Percentiles rank a stretch among this genome's conserved stretches.
Evolutionary conservation across 1,140 invertebrate genomes (phyloP).

Genomic region (Trichomalopsis sarcophagae): DNA sequence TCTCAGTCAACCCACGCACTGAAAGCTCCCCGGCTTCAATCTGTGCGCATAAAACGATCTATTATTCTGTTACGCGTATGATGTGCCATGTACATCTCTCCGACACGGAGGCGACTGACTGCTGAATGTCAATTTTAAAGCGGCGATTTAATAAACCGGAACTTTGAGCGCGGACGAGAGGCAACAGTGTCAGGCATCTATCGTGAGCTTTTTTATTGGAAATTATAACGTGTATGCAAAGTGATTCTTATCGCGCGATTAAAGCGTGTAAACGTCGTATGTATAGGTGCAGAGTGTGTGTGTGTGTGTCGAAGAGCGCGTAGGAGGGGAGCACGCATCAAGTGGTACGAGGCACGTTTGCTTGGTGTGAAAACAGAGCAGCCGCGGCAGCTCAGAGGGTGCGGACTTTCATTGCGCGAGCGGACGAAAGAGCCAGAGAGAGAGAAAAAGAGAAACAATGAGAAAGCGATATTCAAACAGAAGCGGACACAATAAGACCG

Average conservation of each 20-base stretch:
- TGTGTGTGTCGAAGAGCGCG: not conserved
- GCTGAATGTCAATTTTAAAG: slow-evolving; percentile 1
- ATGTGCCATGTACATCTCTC: not conserved
- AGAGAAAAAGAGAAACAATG: not conserved
- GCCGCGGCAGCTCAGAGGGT: not conserved
- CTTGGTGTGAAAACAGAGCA: not conserved
- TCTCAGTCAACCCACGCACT: slow-evolving; percentile 4
- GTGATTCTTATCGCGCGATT: too few species aligned
- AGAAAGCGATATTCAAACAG: slow-evolving; percentile 9
- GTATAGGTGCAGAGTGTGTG: not conserved
- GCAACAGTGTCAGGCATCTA: too few species aligned
- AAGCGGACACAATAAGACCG: not conserved
- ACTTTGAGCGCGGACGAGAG: not conserved
- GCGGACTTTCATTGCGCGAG: not conserved
- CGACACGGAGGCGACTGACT: not conserved
- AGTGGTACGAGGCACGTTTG: not conserved
- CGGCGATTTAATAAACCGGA: not conserved
- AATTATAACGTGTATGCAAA: not conserved
- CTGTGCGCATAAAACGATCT: slow-evolving; percentile 20
- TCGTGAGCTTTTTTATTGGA: too few species aligned
- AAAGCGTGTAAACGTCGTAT: too few species aligned
- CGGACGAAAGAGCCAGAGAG: not conserved
- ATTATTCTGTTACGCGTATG: not conserved
- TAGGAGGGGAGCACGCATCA: not conserved
- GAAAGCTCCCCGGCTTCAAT: not conserved